Evolutionary conservation across 2,888 invertebrate species (phyloP).

Genomic region (Zaprionus bogoriensis): DNA sequence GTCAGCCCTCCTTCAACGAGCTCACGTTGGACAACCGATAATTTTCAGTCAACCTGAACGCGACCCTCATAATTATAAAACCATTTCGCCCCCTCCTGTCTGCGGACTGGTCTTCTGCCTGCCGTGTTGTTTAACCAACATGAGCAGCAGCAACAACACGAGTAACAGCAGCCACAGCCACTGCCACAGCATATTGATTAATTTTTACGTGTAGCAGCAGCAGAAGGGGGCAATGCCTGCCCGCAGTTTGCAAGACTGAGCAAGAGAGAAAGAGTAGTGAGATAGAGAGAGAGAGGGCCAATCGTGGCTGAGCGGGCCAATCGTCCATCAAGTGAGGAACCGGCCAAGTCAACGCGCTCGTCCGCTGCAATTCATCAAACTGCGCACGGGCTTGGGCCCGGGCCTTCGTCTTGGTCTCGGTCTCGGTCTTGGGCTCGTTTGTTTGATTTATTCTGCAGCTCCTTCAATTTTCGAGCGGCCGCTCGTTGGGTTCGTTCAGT

Average conservation of each 20-base stretch:
- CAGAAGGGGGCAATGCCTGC: constrained; percentile 17
- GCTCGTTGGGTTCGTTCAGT: constrained; percentile 16
- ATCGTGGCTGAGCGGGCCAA: constrained; percentile 24
- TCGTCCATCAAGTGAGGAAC: constrained; percentile 62
- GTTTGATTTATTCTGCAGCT: constrained; percentile 77
- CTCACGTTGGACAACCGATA: constrained; percentile 57
- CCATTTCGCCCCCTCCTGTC: constrained; percentile 42
- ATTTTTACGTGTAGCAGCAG: constrained; percentile 48
- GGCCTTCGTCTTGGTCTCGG: constrained; percentile 5
- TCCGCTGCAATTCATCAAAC: constrained; percentile 71
- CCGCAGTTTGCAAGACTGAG: constrained; percentile 28
- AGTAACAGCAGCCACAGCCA: constrained; percentile 30
- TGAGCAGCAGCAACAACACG: constrained; percentile 33
- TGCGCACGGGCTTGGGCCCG: constrained; percentile 12
- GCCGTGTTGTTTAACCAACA: constrained; percentile 53
- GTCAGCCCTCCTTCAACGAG: constrained; percentile 40
- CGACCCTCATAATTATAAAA: constrained; percentile 74
- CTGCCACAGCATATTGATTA: constrained; percentile 64
- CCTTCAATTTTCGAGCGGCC: constrained; percentile 56
- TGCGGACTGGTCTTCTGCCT: background rate
- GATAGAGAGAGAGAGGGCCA: background rate
- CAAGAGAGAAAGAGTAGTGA: no score
- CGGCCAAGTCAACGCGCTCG: constrained; percentile 61
- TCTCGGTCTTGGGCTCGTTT: constrained; percentile 50
- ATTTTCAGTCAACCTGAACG: constrained; percentile 63